Base-by-base conservation (phyloP, 2,888 invertebrate genomes). In the Amiota minor region DNA sequence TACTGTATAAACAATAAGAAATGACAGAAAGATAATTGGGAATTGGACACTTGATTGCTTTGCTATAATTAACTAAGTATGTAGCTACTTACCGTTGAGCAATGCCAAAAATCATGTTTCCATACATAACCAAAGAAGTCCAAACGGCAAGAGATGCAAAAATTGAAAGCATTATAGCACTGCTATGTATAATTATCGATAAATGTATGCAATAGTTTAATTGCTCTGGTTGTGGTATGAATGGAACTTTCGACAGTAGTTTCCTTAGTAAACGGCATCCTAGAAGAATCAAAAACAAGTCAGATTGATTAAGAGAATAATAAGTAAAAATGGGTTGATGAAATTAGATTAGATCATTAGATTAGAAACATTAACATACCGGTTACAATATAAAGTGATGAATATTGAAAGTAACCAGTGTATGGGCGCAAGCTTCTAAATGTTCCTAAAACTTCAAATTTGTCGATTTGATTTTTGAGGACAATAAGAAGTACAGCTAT, bases 401-500 rank as follows among this genome's bases (percentile, higher is more conserved):
- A 91, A 64, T 92, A 93, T 69, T 91, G 91, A 80, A 91, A 91
- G 23, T 94, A 87, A 0, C 93, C 93, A 0, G 90, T 88, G 79
- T 93, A 93, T 71, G 92, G 90, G 77, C 91, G 91, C 68, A 87
- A 91, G 89, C 88, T 92, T 61, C 86, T 91, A 85, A 77, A 88
- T 56, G 82, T 86, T 49, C 79, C 80, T 11, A 76, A 80, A 53
- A 84, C 79, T 20, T 89, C 89, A 10, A 91, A 87, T 72, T 86
- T 84, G 1, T 87, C 88, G 61, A 92, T 80, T 86, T 93, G 93
- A 76, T 91, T 89, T 73, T 92, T 90, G 0, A 93, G 90, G 0
- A 92, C 91, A 78, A 95, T 88, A 8, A 95, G 86, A 0, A 94
- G 80, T 49, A 94, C 92, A 1, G 93, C 93, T 0, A 92, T 92